Percentiles rank a stretch among this genome's conserved stretches.
Evolutionary conservation across 2,888 invertebrate species (phyloP).

Genomic region (Norana najaformis): DNA sequence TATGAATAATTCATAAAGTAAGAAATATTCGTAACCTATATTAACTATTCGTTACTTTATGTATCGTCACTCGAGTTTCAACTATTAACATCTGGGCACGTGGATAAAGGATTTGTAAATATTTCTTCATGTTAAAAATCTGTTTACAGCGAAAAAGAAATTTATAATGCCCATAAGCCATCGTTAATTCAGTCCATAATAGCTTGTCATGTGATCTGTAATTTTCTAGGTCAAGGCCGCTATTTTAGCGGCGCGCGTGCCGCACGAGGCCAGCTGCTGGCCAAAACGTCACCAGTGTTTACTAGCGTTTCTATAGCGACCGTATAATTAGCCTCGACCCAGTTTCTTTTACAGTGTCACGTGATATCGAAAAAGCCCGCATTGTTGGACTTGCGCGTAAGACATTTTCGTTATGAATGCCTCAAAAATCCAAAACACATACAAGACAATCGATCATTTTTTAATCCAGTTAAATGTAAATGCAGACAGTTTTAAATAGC

Average conservation of each 20-base stretch:
- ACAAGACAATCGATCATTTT: no score
- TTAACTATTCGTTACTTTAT: not conserved
- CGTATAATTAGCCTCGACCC: not conserved
- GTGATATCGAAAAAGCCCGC: not conserved
- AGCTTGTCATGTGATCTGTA: not conserved
- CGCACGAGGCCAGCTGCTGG: not conserved
- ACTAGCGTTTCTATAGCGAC: not conserved
- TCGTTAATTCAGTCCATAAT: not conserved
- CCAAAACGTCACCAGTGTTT: not conserved
- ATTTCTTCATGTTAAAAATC: not conserved
- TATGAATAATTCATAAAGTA: not conserved
- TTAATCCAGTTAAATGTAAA: no score
- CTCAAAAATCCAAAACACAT: not conserved
- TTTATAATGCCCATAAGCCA: not conserved
- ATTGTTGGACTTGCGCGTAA: not conserved
- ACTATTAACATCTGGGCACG: not conserved
- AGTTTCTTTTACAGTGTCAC: not conserved
- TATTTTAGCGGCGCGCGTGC: not conserved
- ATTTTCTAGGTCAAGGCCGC: not conserved
- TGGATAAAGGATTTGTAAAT: not conserved
- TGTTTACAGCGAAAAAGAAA: not conserved
- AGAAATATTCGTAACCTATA: not conserved
- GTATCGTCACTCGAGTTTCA: not conserved
- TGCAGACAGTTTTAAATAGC: no score
- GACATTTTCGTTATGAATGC: no score